Conservation (phyloP, 2,797 vertebrate genomes). For the Hybognathus amarus region DNA sequence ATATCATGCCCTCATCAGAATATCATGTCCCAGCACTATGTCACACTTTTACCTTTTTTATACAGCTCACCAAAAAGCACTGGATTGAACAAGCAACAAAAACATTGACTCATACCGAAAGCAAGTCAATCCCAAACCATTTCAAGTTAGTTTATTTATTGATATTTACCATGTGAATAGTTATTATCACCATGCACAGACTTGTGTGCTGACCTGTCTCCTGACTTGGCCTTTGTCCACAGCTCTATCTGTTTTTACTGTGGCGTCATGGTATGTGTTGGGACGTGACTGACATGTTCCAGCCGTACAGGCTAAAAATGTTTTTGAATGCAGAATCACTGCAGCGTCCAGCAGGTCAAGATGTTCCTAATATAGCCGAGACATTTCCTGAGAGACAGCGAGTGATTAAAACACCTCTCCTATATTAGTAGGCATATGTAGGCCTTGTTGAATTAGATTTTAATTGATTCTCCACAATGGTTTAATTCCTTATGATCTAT, state of each 20-base stretch:
- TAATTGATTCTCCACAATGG: not conserved
- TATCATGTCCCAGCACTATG: not conserved
- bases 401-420: constrained; percentile 43
- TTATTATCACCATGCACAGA: not conserved
- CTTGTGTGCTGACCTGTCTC: not conserved
- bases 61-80: not conserved
- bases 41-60: not conserved
- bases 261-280: not conserved
- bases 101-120: not conserved
- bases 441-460: constrained; percentile 39
- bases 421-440: constrained; percentile 1
- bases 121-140: not conserved
- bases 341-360: constrained; percentile 41
- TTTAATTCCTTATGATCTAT: not conserved
- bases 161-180: not conserved
- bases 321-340: constrained; percentile 40
- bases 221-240: constrained; percentile 10
- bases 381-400: constrained; percentile 35
- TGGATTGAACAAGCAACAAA: not conserved
- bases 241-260: not conserved
- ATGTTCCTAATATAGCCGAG: constrained; percentile 42
- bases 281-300: constrained; percentile 31
- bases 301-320: constrained; percentile 32
- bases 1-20: constrained; percentile 19
- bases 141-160: not conserved